Evolutionary conservation across 2,888 invertebrate genomes (phyloP), one percentile per base, ranked within the genome.

Genomic region (Dastarcus helophoroides): DNA sequence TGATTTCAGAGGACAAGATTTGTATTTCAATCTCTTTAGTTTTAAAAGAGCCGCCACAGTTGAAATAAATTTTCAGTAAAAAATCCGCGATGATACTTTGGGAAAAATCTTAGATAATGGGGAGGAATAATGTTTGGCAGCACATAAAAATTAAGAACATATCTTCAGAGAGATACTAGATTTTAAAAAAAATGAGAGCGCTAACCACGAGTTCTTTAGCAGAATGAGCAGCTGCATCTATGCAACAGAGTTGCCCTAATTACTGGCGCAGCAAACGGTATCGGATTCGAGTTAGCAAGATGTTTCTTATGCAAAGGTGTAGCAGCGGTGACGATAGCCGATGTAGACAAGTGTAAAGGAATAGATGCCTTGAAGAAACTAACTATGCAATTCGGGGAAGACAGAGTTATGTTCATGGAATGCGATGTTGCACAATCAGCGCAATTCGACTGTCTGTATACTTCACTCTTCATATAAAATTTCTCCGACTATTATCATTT

Each of bases 361-460:
- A 75, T 77, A 41, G 69, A 71, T 47, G 65, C 77, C 13, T 65
- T 69, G 2, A 71, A 72, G 37, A 68, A 69, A 35, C 58, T 80
- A n/a, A 65, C 68, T 8, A 63, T 68, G 12, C 71, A 75, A 49
- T 77, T 73, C 50, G 79, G 80, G 12, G 69, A 77, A 38, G 76
- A 76, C 47, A 73, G 69, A 41, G 73, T 77, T 2, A 57, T 79
- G 33, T 79, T 76, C 50, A 75, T 76, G 41, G 73, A 74, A 39
- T 78, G 78, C 44, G 80, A 81, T 50, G 79, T 79, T 39, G 76
- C 79, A 0, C 76, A 79, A 53, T 76, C 77, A 48, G 71, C 73
- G 11, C 76, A 77, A 50, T 76, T 77, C 49, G 78, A 79, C 63
- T 72, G 77, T 76, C 53, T 50, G 47, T 41, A 9, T 3, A 5